These are phyloP conservation scores for Globodera ellingtonae DNA, from an alignment of 1,140 invertebrate species.

Conservation along the genomic window DNA sequence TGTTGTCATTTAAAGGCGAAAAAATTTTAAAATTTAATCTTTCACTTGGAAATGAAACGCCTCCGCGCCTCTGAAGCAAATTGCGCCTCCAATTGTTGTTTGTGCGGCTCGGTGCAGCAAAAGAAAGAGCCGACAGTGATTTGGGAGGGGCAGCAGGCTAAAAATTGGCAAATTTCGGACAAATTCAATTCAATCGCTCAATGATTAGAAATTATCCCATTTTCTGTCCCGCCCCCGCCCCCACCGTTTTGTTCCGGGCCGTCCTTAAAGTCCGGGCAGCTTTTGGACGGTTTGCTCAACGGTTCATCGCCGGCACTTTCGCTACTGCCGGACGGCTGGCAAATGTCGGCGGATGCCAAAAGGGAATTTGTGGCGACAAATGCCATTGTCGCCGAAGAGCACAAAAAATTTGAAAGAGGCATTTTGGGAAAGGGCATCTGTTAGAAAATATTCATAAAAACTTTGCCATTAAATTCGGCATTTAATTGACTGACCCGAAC, in stretches of 20 bases:
- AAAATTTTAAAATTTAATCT: neutral
- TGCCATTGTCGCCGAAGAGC: neutral
- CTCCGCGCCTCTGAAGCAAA: constrained; percentile 18
- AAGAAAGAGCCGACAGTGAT: constrained; percentile 24
- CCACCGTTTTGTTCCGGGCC: constrained; percentile 19
- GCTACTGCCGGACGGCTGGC: neutral
- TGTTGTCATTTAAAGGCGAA: neutral
- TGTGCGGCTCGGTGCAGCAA: constrained; percentile 24
- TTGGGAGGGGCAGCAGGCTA: constrained; percentile 29
- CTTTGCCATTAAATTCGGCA: too few relatives aligned
- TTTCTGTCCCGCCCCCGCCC: neutral
- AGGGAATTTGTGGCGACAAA: constrained; percentile 11
- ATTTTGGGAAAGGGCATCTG: too few relatives aligned
- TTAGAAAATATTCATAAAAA: too few relatives aligned
- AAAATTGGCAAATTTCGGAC: neutral
- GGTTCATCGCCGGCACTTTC: neutral
- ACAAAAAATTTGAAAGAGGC: neutral
- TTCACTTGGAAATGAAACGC: constrained; percentile 24
- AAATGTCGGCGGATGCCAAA: constrained; percentile 8
- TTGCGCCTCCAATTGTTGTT: constrained; percentile 20
- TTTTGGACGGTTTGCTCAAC: constrained; percentile 19
- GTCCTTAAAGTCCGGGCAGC: constrained; percentile 30
- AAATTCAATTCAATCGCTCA: neutral
- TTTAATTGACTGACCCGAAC: too few relatives aligned
- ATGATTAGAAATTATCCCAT: neutral